Evolutionary conservation across 2,888 invertebrate species (phyloP), one percentile per base, ranked within the genome.

Genomic region (Lumbricus terrestris): DNA sequence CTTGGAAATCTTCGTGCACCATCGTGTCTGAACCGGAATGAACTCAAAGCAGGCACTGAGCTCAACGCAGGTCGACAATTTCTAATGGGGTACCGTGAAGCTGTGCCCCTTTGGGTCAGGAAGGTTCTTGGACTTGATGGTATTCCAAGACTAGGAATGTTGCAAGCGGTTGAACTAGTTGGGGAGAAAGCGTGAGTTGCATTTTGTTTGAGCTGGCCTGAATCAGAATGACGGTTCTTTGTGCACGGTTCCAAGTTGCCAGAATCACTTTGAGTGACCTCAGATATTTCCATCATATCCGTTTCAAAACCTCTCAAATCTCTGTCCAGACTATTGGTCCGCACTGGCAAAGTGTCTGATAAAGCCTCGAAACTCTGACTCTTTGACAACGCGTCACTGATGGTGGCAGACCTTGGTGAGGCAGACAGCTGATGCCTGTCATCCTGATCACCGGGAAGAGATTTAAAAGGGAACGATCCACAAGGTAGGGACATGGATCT

Each of bases 101-200:
- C n/a, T 37, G 35, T 6, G 37, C 37, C 37, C 37, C 35, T 85
- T 35, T 4, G 34, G 20, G 15, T 23, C 37, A n/a, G n/a, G n/a
- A 85, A 85, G 37, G 85, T 35, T 85, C 37, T 85, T 85, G 85
- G 35, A 85, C 85, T 85, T 37, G 37, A 85, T 85, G 85, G 85
- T 85, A 85, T 85, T 85, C 85, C 85, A 35, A 85, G 85, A 35
- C 85, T 85, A 8, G 85, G 85, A 85, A 85, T 85, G 85, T 85
- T 85, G 37, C 85, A 85, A 85, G 37, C 85, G 37, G 85, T 85
- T 37, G 85, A 85, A 34, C 37, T 34, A 34, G 85, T 85, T 34
- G 85, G 85, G 23, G 85, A 85, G 20, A 37, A 85, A 85, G 34
- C 0, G 20, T 85, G 34, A 85, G 23, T 37, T 37, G 37, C 37